These are phyloP conservation scores for Thymelicus acteon DNA, from an alignment of 2,888 invertebrate genomes.

Conservation along the genomic window DNA sequence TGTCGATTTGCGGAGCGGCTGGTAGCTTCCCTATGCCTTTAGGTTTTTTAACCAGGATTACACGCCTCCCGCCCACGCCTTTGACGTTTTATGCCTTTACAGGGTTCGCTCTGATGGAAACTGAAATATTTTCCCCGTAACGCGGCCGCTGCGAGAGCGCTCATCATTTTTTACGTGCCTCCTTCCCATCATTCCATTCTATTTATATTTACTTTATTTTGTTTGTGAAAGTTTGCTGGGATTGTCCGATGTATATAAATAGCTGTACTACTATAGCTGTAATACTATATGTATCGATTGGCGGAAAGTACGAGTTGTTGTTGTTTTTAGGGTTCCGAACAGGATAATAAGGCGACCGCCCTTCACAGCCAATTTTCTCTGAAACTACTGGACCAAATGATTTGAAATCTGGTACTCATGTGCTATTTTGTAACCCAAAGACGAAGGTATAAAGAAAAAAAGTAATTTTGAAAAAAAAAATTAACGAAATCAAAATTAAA, in stretches of 20 bases:
- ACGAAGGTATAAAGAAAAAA: too few relatives aligned
- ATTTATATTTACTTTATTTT: background rate
- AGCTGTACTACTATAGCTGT: too few relatives aligned
- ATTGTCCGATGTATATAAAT: background rate
- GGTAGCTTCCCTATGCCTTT: background rate
- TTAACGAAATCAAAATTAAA: too few relatives aligned
- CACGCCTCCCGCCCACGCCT: background rate
- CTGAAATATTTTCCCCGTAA: background rate
- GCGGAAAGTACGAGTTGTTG: too few relatives aligned
- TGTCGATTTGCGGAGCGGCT: background rate
- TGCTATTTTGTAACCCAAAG: too few relatives aligned
- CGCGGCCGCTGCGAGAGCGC: constrained; percentile 1
- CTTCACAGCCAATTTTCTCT: too few relatives aligned
- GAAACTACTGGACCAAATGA: too few relatives aligned
- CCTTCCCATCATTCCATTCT: background rate
- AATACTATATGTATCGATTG: too few relatives aligned
- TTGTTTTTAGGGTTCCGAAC: too few relatives aligned
- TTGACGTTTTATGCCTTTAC: background rate
- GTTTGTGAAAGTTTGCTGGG: background rate
- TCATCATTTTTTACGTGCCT: constrained; percentile 2
- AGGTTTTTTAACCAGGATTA: background rate
- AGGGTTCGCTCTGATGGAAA: background rate
- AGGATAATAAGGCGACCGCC: too few relatives aligned
- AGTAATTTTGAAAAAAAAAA: too few relatives aligned
- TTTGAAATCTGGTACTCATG: too few relatives aligned